Base-by-base conservation (phyloP, 2,888 invertebrate species). In the Drosophila seclusa region DNA sequence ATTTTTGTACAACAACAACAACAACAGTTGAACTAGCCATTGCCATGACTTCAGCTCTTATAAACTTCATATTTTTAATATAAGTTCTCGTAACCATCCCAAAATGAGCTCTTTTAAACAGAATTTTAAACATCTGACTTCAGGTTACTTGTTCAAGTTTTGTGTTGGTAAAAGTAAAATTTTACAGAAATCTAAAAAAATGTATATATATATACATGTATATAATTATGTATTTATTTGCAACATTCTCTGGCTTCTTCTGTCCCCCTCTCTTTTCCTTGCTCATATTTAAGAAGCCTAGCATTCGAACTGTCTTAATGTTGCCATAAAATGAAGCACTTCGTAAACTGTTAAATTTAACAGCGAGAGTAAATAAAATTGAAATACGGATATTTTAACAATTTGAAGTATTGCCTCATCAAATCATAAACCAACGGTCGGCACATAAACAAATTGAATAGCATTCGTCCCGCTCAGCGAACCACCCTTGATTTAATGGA, bases 391-490 rank as follows among this genome's bases (percentile, higher is more conserved):
- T 45, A 72, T 66, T 68, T 60, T 60, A 48, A 58, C 55, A 61
- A 82, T 74, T 82, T 69, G 48, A 48, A 61, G 67, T 55, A 83
- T 64, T 42, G 65, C 65, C 55, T 61, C 70, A 73, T 73, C 70
- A 80, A 77, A 73, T 72, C 83, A 76, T 80, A 72, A 72, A 69
- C 62, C 67, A 82, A 75, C 53, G 34, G 57, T 48, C 48, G 55
- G 68, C 70, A 78, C 83, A 90, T 90, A 90, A 85, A 90, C 90
- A 90, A 90, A 85, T 85, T 90, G 90, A 90, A 90, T 75, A 80
- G 82, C 78, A 77, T 48, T 64, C 48, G 61, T 42, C 29, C 31
- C 53, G 18, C 10, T 53, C 54, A 36, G 7, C 16, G 16, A 5
- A 24, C 42, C 29, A n/a, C 36, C n/a, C 24, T 27, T 52, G 60